Conservation (phyloP, 2,797 vertebrate species). For the Scolopax rusticola region DNA sequence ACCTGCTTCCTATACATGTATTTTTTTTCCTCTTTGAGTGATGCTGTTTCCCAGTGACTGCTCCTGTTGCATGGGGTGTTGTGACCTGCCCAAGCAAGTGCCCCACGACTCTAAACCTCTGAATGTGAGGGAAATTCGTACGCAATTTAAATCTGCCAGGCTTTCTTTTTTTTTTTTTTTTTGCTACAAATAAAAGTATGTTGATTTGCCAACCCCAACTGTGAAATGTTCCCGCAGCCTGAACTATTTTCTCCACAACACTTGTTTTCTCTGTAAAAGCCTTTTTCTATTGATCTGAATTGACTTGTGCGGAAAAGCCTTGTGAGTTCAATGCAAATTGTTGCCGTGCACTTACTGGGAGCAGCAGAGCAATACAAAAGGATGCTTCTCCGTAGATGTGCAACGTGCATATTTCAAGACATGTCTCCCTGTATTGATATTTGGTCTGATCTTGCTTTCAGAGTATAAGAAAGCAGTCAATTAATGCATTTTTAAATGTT, state of each 20-base stretch:
- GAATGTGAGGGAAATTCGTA: accelerated
- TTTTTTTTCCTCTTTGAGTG: not conserved
- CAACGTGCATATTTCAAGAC: not conserved
- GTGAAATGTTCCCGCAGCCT: conserved; percentile 36
- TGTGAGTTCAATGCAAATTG: conserved; percentile 48
- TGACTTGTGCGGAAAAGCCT: conserved; percentile 56
- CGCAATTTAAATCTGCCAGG: not conserved
- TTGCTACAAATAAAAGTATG: not conserved
- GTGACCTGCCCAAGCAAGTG: not conserved
- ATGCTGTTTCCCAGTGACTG: not conserved
- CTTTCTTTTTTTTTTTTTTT: not conserved
- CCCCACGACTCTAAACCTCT: accelerated
- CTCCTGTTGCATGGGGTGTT: not conserved
- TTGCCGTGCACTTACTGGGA: not conserved
- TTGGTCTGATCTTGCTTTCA: conserved; percentile 19
- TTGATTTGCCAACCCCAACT: conserved; percentile 38
- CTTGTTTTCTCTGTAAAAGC: conserved; percentile 69
- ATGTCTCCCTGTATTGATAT: conserved; percentile 51
- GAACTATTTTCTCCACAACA: conserved; percentile 49
- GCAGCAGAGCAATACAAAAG: conserved; percentile 37
- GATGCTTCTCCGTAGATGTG: not conserved
- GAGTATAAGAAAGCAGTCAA: conserved; percentile 36
- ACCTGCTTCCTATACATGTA: not conserved
- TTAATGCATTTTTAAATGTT: conserved; percentile 55
- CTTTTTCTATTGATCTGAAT: conserved; percentile 66